Percentiles rank a stretch among this genome's conserved stretches.
Evolutionary conservation across 2,888 invertebrate species (phyloP).

Genomic region (Shargacucullia verbasci): DNA sequence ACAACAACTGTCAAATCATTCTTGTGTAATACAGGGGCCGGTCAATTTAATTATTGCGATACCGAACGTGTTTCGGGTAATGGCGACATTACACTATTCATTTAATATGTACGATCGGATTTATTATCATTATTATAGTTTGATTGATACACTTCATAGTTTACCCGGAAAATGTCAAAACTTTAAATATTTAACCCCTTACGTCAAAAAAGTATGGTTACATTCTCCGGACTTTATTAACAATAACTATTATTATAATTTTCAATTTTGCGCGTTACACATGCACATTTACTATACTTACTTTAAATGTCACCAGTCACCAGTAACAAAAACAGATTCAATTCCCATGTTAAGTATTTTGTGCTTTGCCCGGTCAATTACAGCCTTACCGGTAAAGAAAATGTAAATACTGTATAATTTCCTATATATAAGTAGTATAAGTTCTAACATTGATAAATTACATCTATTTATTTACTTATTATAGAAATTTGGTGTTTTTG

Average conservation of each 20-base stretch:
- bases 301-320: slow-evolving; percentile 19
- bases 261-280: slow-evolving; percentile 5
- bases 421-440: slow-evolving; percentile 17
- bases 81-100: slow-evolving; percentile 14
- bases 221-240: slow-evolving; percentile 16
- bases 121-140: slow-evolving; percentile 12
- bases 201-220: slow-evolving; percentile 22
- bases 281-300: slow-evolving; percentile 15
- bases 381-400: slow-evolving; percentile 16
- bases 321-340: slow-evolving; percentile 4
- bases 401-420: slow-evolving; percentile 28
- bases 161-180: slow-evolving; percentile 27
- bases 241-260: no score
- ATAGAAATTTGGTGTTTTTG: slow-evolving; percentile 67
- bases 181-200: slow-evolving; percentile 20
- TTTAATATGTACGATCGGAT: no score
- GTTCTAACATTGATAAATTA: slow-evolving; percentile 23
- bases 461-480: slow-evolving; percentile 23
- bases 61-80: not conserved
- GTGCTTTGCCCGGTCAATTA: slow-evolving; percentile 32
- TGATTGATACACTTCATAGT: slow-evolving; percentile 15
- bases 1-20: no score
- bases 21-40: no score
- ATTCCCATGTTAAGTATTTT: no score
- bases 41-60: not conserved